phyloP scores from a whole-genome alignment of 2,797 vertebrate species.

The Champsocephalus gunnari region DNA sequence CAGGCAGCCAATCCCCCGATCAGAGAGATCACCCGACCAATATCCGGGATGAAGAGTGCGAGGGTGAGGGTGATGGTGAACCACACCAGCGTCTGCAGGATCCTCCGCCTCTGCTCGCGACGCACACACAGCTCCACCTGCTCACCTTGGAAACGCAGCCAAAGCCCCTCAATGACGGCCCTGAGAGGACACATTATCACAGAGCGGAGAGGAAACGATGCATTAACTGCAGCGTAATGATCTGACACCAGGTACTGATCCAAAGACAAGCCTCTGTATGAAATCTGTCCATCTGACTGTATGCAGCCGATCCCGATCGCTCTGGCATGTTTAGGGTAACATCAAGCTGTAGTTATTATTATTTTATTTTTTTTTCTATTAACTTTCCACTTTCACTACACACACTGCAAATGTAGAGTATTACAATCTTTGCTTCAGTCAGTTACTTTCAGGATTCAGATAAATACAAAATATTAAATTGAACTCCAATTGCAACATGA shows the following conservation, averaged over 20 bases:
- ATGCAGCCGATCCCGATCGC: neutral
- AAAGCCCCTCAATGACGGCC: conserved; percentile 95
- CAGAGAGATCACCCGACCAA: conserved; percentile 95
- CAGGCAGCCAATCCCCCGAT: conserved; percentile 96
- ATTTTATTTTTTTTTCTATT: no score
- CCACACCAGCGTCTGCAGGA: conserved; percentile 93
- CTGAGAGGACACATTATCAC: conserved; percentile 70
- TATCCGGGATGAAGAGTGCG: conserved; percentile 96
- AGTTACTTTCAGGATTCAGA: no score
- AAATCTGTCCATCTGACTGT: neutral
- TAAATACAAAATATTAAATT: no score
- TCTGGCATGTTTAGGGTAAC: neutral
- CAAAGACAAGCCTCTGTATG: neutral
- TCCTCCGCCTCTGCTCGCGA: conserved; percentile 88
- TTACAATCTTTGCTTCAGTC: no score
- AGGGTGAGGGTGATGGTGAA: conserved; percentile 93
- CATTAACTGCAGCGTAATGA: neutral
- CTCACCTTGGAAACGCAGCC: conserved; percentile 92
- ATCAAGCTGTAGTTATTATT: neutral
- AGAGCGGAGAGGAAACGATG: neutral
- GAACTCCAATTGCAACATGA: no score
- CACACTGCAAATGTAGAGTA: no score
- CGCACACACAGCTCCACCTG: conserved; percentile 91
- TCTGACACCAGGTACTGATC: neutral
- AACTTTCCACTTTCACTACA: no score